Percentiles rank a stretch among this genome's conserved stretches.
These are phyloP conservation scores for Salvator merianae DNA, from an alignment of 2,113 vertebrate genomes.

Conservation along the genomic window DNA sequence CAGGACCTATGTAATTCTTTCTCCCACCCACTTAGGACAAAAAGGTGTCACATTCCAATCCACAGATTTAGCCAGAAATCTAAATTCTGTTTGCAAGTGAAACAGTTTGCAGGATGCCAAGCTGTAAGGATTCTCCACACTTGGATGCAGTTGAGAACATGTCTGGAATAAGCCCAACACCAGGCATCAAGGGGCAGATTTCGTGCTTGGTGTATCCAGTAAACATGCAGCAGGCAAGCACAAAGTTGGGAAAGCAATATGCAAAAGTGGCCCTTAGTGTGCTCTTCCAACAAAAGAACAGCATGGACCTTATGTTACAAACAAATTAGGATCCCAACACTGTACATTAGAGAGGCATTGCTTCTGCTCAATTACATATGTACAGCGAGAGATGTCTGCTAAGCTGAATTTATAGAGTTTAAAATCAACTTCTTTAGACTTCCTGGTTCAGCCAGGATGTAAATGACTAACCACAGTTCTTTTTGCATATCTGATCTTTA, in stretches of 20 bases:
- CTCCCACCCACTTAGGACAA: no score
- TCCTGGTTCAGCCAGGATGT: background rate
- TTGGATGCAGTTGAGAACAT: background rate
- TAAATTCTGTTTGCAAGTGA: background rate
- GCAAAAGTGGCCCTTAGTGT: background rate
- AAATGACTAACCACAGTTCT: background rate
- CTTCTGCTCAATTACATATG: background rate
- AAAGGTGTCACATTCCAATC: background rate
- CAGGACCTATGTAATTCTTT: background rate
- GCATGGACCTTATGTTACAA: background rate
- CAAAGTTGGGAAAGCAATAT: background rate
- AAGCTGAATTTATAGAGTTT: background rate
- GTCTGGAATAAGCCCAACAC: background rate
- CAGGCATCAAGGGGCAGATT: constrained; percentile 3
- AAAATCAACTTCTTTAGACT: background rate
- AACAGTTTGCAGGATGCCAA: background rate
- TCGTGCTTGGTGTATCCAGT: constrained; percentile 6
- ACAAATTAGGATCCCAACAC: background rate
- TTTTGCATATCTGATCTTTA: background rate
- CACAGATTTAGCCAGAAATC: background rate
- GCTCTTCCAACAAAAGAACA: background rate
- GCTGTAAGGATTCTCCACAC: background rate
- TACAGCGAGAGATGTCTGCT: accelerated
- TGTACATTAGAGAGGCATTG: accelerated
- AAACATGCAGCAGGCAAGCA: constrained; percentile 2